These are phyloP conservation scores for Hylaeus anthracinus DNA, from an alignment of 1,140 invertebrate genomes.

Conservation along the genomic window DNA sequence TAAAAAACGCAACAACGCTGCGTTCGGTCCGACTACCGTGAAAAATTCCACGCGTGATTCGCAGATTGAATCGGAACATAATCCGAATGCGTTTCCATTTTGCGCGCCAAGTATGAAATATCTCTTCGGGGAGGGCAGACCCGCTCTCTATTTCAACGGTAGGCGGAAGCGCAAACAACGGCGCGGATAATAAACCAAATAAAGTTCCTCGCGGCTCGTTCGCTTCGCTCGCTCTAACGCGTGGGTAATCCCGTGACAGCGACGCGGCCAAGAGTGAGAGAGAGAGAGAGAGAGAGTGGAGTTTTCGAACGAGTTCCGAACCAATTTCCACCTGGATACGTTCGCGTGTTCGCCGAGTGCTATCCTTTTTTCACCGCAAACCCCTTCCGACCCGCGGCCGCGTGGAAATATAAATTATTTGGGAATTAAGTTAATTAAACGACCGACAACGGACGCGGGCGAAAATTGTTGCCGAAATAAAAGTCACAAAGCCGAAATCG, in stretches of 20 bases:
- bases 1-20: too few relatives aligned
- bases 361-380: background rate
- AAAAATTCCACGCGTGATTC: conserved; percentile 56
- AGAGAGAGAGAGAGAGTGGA: background rate
- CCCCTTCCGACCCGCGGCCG: too few relatives aligned
- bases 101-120: conserved; percentile 44
- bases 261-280: background rate
- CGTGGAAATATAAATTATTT: conserved; percentile 35
- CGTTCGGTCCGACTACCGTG: background rate
- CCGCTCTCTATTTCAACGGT: conserved; percentile 38
- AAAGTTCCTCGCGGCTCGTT: conserved; percentile 14
- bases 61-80: conserved; percentile 55
- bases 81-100: conserved; percentile 43
- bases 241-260: conserved; percentile 8
- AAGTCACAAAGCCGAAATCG: background rate
- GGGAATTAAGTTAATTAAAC: conserved; percentile 43
- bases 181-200: conserved; percentile 40
- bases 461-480: background rate
- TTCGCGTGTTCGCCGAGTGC: background rate
- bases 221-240: conserved; percentile 13
- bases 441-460: background rate
- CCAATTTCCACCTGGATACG: conserved; percentile 49
- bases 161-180: conserved; percentile 42
- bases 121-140: conserved; percentile 11
- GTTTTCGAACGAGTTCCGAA: conserved; percentile 38